Evolutionary conservation across 2,797 vertebrate species (phyloP).

Genomic region (Macropodus opercularis): DNA sequence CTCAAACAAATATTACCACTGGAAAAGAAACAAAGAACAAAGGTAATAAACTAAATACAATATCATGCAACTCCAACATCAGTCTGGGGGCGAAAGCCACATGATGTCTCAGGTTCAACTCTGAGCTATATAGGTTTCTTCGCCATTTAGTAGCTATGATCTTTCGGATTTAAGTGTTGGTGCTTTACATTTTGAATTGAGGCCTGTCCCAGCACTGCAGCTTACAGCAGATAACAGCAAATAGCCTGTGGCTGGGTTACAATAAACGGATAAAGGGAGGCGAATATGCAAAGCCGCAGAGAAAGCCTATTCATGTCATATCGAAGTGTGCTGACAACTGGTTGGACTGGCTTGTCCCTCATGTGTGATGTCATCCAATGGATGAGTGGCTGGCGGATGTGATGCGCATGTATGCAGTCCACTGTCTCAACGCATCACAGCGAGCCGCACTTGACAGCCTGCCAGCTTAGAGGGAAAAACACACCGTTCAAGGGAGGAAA

Average conservation of each 20-base stretch:
- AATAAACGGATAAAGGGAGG: conserved; percentile 51
- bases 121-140: no score
- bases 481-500: conserved; percentile 70
- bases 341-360: conserved; percentile 73
- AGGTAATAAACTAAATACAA: no score
- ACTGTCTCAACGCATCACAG: conserved; percentile 80
- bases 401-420: conserved; percentile 77
- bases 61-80: no score
- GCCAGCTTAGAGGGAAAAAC: conserved; percentile 79
- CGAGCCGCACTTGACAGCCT: conserved; percentile 84
- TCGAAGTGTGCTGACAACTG: conserved; percentile 61
- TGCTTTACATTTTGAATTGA: conserved; percentile 9
- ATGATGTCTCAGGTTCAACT: no score
- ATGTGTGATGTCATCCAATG: conserved; percentile 86
- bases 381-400: conserved; percentile 74
- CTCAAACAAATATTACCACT: no score
- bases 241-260: conserved; percentile 29
- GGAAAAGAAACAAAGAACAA: no score
- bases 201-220: conserved; percentile 8
- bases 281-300: conserved; percentile 63
- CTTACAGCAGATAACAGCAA: conserved; percentile 42
- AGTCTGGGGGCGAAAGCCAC: no score
- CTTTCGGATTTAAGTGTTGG: neutral
- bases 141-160: no score
- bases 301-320: conserved; percentile 51